A percentile compares a stretch with the other conserved stretches of the same genome.
Conservation (phyloP, 1,140 invertebrate genomes). For the Globodera ellingtonae region DNA sequence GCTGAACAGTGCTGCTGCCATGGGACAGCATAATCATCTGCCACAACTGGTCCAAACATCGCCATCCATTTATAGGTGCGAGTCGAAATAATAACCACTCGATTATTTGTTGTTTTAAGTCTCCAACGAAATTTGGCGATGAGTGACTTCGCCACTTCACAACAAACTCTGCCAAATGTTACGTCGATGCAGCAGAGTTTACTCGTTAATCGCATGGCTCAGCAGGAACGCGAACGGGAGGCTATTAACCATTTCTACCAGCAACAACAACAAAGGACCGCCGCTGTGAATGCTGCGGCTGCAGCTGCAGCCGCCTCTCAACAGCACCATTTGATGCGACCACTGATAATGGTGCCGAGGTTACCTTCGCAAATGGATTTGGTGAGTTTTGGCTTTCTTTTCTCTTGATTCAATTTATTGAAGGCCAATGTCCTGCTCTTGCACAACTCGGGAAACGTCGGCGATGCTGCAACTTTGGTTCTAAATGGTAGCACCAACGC, state of each 20-base stretch:
- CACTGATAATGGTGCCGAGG: constrained; percentile 26
- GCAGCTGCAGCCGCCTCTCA: constrained; percentile 24
- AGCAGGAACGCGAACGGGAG: constrained; percentile 42
- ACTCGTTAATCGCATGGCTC: constrained; percentile 30
- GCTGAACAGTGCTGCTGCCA: constrained; percentile 27
- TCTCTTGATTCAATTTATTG: not conserved
- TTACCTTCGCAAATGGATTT: constrained; percentile 12
- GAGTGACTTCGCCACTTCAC: constrained; percentile 10
- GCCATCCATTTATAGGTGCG: constrained; percentile 17
- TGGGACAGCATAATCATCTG: constrained; percentile 20
- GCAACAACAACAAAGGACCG: constrained; percentile 33
- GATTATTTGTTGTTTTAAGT: not conserved
- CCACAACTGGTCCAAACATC: constrained; percentile 11
- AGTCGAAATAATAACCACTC: not conserved
- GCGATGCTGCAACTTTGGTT: constrained; percentile 15
- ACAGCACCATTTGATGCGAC: constrained; percentile 27
- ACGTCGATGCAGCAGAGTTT: constrained; percentile 31
- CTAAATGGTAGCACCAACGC: constrained; percentile 24
- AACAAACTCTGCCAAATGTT: constrained; percentile 9
- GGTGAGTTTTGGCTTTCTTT: not conserved
- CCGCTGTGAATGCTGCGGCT: constrained; percentile 10
- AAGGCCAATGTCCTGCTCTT: constrained; percentile 17
- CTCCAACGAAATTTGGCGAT: not conserved
- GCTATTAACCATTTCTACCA: constrained; percentile 39
- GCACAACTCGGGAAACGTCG: constrained; percentile 11